A percentile compares a stretch with the other conserved stretches of the same genome.
Evolutionary conservation across 2,113 vertebrate genomes (phyloP).

Genomic region (Limanda limanda): DNA sequence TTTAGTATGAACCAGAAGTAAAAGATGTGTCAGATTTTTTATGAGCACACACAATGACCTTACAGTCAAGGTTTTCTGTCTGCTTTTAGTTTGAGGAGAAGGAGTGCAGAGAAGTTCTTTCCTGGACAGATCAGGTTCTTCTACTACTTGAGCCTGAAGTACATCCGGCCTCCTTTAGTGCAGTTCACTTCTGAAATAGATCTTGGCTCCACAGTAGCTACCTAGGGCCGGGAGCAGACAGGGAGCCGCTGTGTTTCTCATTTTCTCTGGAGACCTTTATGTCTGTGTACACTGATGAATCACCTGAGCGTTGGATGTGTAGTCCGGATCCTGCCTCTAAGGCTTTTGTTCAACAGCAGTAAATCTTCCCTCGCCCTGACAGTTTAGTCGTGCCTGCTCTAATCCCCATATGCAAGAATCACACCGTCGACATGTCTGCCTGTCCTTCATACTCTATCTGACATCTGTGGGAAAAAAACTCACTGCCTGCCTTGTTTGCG

Average conservation of each 20-base stretch:
- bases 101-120: background rate
- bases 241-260: conserved; percentile 34
- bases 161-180: background rate
- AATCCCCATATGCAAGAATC: conserved; percentile 68
- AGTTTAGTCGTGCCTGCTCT: conserved; percentile 56
- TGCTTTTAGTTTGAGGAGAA: conserved; percentile 3
- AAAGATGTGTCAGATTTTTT: background rate
- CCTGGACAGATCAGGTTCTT: conserved; percentile 1
- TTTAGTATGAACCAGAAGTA: conserved; percentile 26
- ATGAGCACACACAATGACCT: background rate
- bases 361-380: conserved; percentile 71
- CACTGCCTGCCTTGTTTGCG: conserved; percentile 38
- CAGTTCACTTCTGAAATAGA: conserved; percentile 8
- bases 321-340: conserved; percentile 60
- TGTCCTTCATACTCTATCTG: conserved; percentile 25
- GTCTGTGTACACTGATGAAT: conserved; percentile 67
- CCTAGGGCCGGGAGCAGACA: conserved; percentile 37
- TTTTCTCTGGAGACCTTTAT: conserved; percentile 44
- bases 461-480: conserved; percentile 56
- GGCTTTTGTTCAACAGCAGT: conserved; percentile 69
- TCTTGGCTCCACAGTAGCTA: conserved; percentile 4
- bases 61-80: conserved; percentile 11
- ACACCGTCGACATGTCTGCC: conserved; percentile 68
- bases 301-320: conserved; percentile 63
- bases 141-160: background rate